A percentile compares a stretch with the other conserved stretches of the same genome.
Conservation (phyloP, 2,888 invertebrate species). For the Troides oblongomaculatus region DNA sequence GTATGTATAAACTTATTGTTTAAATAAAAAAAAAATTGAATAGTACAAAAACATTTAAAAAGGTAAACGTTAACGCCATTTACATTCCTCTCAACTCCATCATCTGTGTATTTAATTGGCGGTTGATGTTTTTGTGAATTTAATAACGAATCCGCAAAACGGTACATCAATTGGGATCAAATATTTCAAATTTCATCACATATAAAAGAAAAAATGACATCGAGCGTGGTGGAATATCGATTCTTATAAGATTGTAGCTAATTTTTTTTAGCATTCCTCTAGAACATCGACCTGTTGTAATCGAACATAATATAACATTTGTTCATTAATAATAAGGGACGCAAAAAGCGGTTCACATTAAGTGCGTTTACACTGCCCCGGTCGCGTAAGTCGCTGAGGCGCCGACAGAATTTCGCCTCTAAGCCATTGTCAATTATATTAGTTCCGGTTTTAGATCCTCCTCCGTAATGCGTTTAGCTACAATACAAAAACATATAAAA, state of each 20-base stretch:
- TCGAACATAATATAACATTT: conserved; percentile 62
- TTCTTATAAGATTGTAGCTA: conserved; percentile 35
- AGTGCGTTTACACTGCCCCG: conserved; percentile 54
- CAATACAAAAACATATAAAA: conserved; percentile 52
- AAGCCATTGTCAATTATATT: conserved; percentile 61
- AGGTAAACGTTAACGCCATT: neutral
- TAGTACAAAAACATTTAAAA: neutral
- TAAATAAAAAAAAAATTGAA: neutral
- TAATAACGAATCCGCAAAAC: conserved; percentile 51
- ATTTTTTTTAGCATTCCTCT: conserved; percentile 72
- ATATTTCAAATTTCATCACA: conserved; percentile 26
- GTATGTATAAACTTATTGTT: neutral
- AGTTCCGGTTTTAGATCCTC: conserved; percentile 76
- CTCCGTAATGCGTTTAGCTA: conserved; percentile 56
- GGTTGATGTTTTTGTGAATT: conserved; percentile 19
- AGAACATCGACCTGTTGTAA: conserved; percentile 71
- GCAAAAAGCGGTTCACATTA: conserved; percentile 70
- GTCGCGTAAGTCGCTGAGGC: conserved; percentile 24
- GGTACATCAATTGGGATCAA: conserved; percentile 1
- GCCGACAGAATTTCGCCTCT: conserved; percentile 36
- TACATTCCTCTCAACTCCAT: neutral
- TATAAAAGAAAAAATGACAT: conserved; percentile 44
- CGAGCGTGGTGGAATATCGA: conserved; percentile 50
- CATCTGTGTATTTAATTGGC: neutral
- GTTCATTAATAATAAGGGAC: conserved; percentile 68